Conservation (phyloP, 2,797 vertebrate genomes). For the Sebastolobus alascanus region DNA sequence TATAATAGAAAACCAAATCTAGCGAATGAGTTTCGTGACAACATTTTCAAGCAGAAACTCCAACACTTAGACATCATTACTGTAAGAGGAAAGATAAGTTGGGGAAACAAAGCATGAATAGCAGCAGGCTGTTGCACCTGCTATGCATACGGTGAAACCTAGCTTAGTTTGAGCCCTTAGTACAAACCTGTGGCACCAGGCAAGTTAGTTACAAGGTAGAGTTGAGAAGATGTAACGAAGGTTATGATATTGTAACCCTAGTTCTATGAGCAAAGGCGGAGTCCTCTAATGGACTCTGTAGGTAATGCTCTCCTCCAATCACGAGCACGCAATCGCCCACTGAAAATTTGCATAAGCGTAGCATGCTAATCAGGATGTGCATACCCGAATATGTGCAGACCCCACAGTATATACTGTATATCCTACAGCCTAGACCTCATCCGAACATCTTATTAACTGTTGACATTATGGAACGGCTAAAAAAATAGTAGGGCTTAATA, state of each 20-base stretch:
- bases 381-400: no score
- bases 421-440: no score
- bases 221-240: no score
- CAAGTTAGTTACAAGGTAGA: not conserved
- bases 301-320: no score
- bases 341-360: no score
- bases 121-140: not conserved
- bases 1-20: not conserved
- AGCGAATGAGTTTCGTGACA: slow-evolving; percentile 4
- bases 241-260: no score
- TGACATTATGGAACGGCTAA: not conserved
- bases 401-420: no score
- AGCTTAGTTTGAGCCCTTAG: not conserved
- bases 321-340: no score
- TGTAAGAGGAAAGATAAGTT: not conserved
- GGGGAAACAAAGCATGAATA: not conserved
- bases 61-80: not conserved
- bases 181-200: no score
- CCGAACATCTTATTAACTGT: not conserved
- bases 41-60: not conserved
- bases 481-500: not conserved
- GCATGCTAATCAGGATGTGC: no score
- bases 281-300: no score
- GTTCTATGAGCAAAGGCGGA: no score
- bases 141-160: not conserved